Evolutionary conservation across 2,113 vertebrate genomes (phyloP).

Genomic region (Salvelinus namaycush): DNA sequence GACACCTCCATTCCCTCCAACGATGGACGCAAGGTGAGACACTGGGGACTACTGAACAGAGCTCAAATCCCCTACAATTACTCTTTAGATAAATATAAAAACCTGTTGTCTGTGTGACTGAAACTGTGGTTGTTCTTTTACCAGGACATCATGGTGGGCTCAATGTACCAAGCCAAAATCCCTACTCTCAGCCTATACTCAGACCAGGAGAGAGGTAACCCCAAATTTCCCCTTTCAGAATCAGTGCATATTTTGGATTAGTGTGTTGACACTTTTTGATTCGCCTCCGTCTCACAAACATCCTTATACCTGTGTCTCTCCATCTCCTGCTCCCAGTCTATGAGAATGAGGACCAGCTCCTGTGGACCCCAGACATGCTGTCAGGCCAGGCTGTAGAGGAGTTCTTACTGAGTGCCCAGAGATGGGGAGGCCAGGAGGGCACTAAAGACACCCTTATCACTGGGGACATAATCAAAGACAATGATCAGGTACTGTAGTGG

Average conservation of each 20-base stretch:
- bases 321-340: slow-evolving; percentile 74
- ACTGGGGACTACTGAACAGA: neutral
- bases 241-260: neutral
- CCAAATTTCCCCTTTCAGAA: neutral
- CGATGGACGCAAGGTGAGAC: slow-evolving; percentile 89
- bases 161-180: slow-evolving; percentile 89
- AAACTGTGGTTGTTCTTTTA: slow-evolving; percentile 23
- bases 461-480: slow-evolving; percentile 81
- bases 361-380: slow-evolving; percentile 87
- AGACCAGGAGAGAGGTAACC: slow-evolving; percentile 81
- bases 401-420: slow-evolving; percentile 82
- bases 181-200: slow-evolving; percentile 74
- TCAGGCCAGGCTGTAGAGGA: slow-evolving; percentile 84
- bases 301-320: neutral
- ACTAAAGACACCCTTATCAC: slow-evolving; percentile 55
- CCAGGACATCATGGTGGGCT: slow-evolving; percentile 94
- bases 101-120: neutral
- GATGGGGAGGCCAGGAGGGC: slow-evolving; percentile 71
- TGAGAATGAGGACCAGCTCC: slow-evolving; percentile 88
- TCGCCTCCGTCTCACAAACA: neutral
- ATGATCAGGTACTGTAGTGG: slow-evolving; percentile 81
- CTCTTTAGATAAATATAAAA: neutral
- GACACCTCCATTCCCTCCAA: slow-evolving; percentile 78
- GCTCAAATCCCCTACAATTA: neutral
- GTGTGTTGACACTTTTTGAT: neutral